These are phyloP conservation scores for Drosophila atripex DNA, from an alignment of 2,888 invertebrate genomes.

Conservation along the genomic window DNA sequence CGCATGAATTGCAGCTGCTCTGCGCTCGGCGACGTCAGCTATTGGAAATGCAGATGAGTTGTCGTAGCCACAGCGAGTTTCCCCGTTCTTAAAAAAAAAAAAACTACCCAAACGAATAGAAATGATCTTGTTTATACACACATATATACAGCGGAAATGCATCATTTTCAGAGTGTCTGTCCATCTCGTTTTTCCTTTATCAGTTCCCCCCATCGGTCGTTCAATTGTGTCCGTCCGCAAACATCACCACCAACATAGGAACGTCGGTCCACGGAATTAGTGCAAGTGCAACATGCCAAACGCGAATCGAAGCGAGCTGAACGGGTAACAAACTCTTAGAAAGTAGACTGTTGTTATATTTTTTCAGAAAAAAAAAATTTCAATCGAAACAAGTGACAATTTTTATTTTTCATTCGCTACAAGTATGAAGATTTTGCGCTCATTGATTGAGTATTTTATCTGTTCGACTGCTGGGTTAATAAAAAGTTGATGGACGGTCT, in stretches of 20 bases:
- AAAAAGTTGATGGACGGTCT: slow-evolving; percentile 2
- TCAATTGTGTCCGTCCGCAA: slow-evolving; percentile 26
- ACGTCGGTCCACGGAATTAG: slow-evolving; percentile 53
- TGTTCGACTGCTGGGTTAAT: slow-evolving; percentile 14
- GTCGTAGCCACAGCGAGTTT: slow-evolving; percentile 27
- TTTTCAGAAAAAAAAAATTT: too few relatives aligned
- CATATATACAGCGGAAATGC: slow-evolving; percentile 66
- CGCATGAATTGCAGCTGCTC: slow-evolving; percentile 72
- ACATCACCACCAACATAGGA: slow-evolving; percentile 35
- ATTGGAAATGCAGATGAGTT: slow-evolving; percentile 77
- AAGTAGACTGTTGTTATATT: too few relatives aligned
- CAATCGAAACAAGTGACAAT: too few relatives aligned
- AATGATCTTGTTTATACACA: slow-evolving; percentile 30
- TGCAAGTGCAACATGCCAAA: slow-evolving; percentile 70
- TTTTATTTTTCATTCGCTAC: slow-evolving; percentile 21
- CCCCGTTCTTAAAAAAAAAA: slow-evolving; percentile 26
- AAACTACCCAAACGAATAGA: slow-evolving; percentile 14
- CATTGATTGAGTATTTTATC: background rate
- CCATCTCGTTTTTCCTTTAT: slow-evolving; percentile 29
- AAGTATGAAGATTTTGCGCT: slow-evolving; percentile 17
- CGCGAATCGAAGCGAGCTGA: slow-evolving; percentile 31
- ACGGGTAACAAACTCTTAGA: slow-evolving; percentile 71
- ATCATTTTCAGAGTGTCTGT: slow-evolving; percentile 60
- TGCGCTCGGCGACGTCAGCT: slow-evolving; percentile 46
- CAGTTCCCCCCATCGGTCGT: slow-evolving; percentile 4